Evolutionary conservation across 2,888 invertebrate genomes (phyloP), one percentile per base, ranked within the genome.

Genomic region (Rhorus exstirpatorius): DNA sequence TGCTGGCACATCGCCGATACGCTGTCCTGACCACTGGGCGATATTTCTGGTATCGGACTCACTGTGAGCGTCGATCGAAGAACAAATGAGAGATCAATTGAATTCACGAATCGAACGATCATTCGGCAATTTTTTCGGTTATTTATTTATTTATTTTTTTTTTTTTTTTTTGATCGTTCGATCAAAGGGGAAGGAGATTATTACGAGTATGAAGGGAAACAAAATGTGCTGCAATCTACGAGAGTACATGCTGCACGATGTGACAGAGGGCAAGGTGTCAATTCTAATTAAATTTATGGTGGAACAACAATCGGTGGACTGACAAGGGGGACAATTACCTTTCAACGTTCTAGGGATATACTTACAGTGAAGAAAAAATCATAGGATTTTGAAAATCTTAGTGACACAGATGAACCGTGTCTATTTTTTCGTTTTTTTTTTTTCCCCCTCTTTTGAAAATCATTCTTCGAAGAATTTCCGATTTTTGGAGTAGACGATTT

Each of bases 1-100:
- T 97, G 96, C 93, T 96, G 97, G 93, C 97, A 97, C 96, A 97
- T 96, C 88, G 96, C 96, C 83, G 96, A 95, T 72, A 97, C 96
- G 55, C 95, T 95, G 90, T 95, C 95, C 86, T 95, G 95, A 89
- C 95, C 95, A 81, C 94, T 94, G 3, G 96, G 96, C 60, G 96
- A 96, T 86, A 95, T 94, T 93, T 97, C 97, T 17, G 96, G 96
- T 91, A 97, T 97, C 49, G 97, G 96, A 87, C 96, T 96, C 83
- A 96, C 97, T 93, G 94, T 68, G 38, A 78, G 68, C 51, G 78
- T 35, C 4, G 79, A 65, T 44, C 17, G 79, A 65, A 6, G n/a
- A 79, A 53, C 35, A 21, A 46, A 70, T 24, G 53, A 49, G 3
- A 35, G 12, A 51, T 74, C 24, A n/a, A n/a, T n/a, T n/a, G n/a